Percentiles rank a stretch among this genome's conserved stretches.
Evolutionary conservation across 2,888 invertebrate genomes (phyloP).

Genomic region (Phaonia tiefii): DNA sequence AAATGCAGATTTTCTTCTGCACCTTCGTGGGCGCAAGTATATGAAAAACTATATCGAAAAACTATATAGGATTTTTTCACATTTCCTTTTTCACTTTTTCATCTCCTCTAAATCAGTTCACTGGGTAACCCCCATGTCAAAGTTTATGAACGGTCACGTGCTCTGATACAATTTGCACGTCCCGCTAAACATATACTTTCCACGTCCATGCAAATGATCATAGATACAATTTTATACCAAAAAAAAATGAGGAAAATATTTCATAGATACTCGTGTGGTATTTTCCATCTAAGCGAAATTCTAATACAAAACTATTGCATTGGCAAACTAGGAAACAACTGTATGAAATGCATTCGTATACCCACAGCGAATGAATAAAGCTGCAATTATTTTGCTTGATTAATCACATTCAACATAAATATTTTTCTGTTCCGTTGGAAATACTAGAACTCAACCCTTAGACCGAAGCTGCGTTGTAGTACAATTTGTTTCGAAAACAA

Average conservation of each 20-base stretch:
- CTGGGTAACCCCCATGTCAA: neutral
- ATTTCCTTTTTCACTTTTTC: too few species aligned
- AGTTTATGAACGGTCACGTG: slow-evolving; percentile 43
- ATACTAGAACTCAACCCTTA: neutral
- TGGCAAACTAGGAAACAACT: neutral
- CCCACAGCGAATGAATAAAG: too few species aligned
- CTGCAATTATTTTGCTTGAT: slow-evolving; percentile 34
- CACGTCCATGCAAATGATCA: slow-evolving; percentile 1
- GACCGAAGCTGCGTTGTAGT: neutral
- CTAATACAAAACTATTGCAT: neutral
- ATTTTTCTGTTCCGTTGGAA: neutral
- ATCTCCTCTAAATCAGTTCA: neutral
- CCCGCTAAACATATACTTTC: neutral
- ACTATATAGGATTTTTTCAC: too few species aligned
- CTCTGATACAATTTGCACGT: slow-evolving; percentile 29
- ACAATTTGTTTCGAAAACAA: too few species aligned
- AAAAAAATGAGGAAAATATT: neutral
- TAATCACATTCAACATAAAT: slow-evolving; percentile 17
- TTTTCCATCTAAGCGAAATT: neutral
- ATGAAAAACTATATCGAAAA: too few species aligned
- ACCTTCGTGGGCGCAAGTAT: too few species aligned
- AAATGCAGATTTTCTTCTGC: too few species aligned
- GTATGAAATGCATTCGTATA: neutral
- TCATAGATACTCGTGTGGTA: neutral
- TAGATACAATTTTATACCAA: neutral